Evolutionary conservation across 2,888 invertebrate species (phyloP).

Genomic region (Xestobium rufovillosum): DNA sequence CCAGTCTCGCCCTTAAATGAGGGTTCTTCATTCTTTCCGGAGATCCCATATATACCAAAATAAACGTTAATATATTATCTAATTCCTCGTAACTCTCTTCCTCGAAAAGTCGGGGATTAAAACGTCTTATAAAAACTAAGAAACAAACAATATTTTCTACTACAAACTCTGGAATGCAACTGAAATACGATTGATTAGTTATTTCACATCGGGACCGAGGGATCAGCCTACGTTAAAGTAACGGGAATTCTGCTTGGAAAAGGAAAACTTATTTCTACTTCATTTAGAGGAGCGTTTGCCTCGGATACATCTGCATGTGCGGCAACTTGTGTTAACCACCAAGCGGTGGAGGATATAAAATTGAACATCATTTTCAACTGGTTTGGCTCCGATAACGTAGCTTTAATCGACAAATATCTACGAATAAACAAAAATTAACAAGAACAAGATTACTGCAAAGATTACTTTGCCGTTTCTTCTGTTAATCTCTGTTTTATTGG

Average conservation of each 20-base stretch:
- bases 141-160: slow-evolving; percentile 81
- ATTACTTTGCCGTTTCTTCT: slow-evolving; percentile 57
- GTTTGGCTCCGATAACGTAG: slow-evolving; percentile 69
- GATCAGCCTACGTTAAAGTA: slow-evolving; percentile 56
- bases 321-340: slow-evolving; percentile 82
- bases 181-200: too few species aligned
- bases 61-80: slow-evolving; percentile 65
- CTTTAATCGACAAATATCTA: slow-evolving; percentile 64
- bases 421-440: slow-evolving; percentile 22
- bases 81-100: slow-evolving; percentile 56
- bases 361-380: slow-evolving; percentile 63
- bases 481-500: slow-evolving; percentile 55
- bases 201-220: too few species aligned
- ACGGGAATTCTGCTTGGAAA: slow-evolving; percentile 56
- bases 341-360: slow-evolving; percentile 73
- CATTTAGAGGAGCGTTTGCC: slow-evolving; percentile 55
- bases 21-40: slow-evolving; percentile 72
- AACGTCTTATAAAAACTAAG: slow-evolving; percentile 66
- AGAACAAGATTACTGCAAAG: not conserved
- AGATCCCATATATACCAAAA: slow-evolving; percentile 85
- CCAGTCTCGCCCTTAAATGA: slow-evolving; percentile 82
- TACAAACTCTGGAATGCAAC: slow-evolving; percentile 84
- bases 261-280: slow-evolving; percentile 54
- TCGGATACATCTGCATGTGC: slow-evolving; percentile 43
- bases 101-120: slow-evolving; percentile 56